Evolutionary conservation across 2,797 vertebrate species (phyloP).

Genomic region (Micromesistius poutassou): DNA sequence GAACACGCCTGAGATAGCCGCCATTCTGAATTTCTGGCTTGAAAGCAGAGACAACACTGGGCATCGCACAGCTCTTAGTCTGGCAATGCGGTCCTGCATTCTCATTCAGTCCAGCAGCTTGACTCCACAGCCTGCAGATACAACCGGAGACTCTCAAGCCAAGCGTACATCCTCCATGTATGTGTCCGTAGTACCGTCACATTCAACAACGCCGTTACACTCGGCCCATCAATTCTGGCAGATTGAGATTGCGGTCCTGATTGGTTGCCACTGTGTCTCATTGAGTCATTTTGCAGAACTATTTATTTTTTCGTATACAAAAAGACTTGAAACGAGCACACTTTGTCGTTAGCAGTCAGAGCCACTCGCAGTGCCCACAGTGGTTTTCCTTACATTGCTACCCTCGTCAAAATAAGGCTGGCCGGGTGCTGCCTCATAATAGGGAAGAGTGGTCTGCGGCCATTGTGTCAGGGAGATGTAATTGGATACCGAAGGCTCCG

Average conservation of each 20-base stretch:
- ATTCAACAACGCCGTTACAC: background rate
- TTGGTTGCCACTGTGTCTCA: background rate
- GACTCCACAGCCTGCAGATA: background rate
- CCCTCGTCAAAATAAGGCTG: slow-evolving; percentile 7
- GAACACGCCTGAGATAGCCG: slow-evolving; percentile 56
- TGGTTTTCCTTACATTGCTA: background rate
- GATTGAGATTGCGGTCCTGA: background rate
- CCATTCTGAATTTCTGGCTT: slow-evolving; percentile 73
- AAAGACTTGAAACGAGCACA: background rate
- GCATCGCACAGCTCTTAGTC: slow-evolving; percentile 56
- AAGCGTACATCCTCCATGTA: background rate
- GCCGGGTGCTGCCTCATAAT: slow-evolving; percentile 11
- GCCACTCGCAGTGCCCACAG: background rate
- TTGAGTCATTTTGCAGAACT: background rate
- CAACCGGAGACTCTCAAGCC: slow-evolving; percentile 5
- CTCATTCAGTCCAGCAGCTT: background rate
- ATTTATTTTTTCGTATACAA: background rate
- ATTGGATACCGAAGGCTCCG: slow-evolving; percentile 51
- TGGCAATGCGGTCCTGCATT: slow-evolving; percentile 47
- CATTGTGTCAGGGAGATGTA: background rate
- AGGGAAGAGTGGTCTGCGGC: background rate
- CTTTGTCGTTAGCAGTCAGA: background rate
- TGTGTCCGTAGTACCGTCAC: too few species aligned
- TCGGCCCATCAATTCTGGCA: too few species aligned
- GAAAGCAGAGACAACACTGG: slow-evolving; percentile 57